Base-by-base conservation (phyloP, 1,140 invertebrate genomes). In the Cyphomyrmex costatus region DNA sequence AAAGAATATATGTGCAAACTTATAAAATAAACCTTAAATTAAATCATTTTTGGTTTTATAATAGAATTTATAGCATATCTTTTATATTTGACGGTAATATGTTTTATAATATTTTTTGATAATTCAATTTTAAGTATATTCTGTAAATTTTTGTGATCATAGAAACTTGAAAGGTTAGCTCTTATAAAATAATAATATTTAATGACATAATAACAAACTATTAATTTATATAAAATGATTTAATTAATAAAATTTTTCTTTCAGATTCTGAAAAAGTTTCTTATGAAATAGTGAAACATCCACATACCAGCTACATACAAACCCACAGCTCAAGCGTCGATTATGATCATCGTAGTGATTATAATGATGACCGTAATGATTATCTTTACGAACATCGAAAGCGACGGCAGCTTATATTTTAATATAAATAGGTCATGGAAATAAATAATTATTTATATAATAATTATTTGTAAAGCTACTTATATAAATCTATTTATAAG, bases 201-300 rank as follows among this genome's bases (percentile, higher is more conserved):
- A 6, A 53, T 42, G 3, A 60, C 5, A 2, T 60, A 24, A 51
- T 8, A 21, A n/a, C 4, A 12, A 8, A 19, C 0, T 2, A 51
- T 19, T 36, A 14, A 68, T 60, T 49, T 74, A 42, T 10, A 53
- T 80, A 0, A 49, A 61, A 60, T 61, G 8, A n/a, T 33, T 49
- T 21, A 71, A 5, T 70, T 21, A 16, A 60, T 21, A 19, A 0
- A 58, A 53, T 33, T 71, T n/a, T 63, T 19, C 49, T 92, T 93
- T 6, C 78, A 95, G 94, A 94, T 60, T 89, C 92, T 51, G 97
- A 97, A 91, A 98, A 97, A 93, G 98, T 97, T 3, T 98, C 97
- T 16, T 97, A 98, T 90, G 97, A 98, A 94, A 98, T 98, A 92
- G 97, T 98, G 21, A 98, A 98, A 93, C 97, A 98, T 94, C 97